Conservation (phyloP, 2,113 vertebrate species). For the Pampusana beccarii region DNA sequence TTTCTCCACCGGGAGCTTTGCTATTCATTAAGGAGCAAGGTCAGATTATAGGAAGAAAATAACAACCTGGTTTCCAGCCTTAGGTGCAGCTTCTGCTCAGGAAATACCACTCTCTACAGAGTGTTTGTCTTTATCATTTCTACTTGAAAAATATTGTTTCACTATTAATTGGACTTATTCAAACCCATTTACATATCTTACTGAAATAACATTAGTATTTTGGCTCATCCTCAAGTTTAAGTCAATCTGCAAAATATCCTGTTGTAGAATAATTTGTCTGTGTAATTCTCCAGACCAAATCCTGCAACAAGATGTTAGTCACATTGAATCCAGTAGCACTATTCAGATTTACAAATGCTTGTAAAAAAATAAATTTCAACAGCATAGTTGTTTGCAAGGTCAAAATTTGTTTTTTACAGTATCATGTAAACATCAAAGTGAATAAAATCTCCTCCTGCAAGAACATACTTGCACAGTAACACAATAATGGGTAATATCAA, state of each 20-base stretch:
- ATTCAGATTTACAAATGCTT: neutral
- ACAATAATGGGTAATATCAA: neutral
- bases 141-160: conserved; percentile 11
- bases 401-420: neutral
- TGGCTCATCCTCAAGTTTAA: conserved; percentile 24
- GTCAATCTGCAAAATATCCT: conserved; percentile 12
- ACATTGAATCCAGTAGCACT: neutral
- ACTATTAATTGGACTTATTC: neutral
- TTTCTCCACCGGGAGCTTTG: neutral
- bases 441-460: neutral
- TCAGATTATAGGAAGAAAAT: neutral
- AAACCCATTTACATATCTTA: neutral
- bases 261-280: conserved; percentile 27
- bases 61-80: neutral
- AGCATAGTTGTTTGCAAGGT: neutral
- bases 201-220: neutral
- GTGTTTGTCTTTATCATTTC: neutral
- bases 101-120: neutral
- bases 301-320: neutral
- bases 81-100: conserved; percentile 8
- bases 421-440: neutral
- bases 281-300: conserved; percentile 29
- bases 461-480: neutral
- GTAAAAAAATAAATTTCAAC: neutral
- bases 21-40: conserved; percentile 24